phyloP scores from a whole-genome alignment of 2,888 invertebrate genomes.

The Drepana falcataria region DNA sequence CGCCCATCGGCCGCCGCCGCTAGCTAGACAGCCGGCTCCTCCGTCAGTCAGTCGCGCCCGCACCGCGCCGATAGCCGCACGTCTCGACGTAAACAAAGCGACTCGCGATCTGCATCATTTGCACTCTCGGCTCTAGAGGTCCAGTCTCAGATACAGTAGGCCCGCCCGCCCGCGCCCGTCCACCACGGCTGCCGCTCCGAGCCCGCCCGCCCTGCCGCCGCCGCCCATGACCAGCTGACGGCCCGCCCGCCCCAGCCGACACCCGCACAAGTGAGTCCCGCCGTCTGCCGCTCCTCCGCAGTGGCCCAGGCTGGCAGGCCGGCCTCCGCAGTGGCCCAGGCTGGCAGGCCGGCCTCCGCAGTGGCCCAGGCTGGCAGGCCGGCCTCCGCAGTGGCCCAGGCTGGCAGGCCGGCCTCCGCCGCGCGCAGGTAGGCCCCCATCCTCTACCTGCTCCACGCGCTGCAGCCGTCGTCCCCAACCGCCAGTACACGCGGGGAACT shows the following conservation, averaged over 20 bases:
- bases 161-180: slow-evolving; percentile 24
- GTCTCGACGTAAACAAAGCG: slow-evolving; percentile 16
- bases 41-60: slow-evolving; percentile 42
- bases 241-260: slow-evolving; percentile 25
- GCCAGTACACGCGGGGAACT: too few relatives aligned
- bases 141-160: too few relatives aligned
- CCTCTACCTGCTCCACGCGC: too few relatives aligned
- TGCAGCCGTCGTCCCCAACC: too few relatives aligned
- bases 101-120: slow-evolving; percentile 15
- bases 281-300: too few relatives aligned
- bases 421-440: too few relatives aligned
- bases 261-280: slow-evolving; percentile 48
- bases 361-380: too few relatives aligned
- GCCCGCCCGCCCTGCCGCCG: slow-evolving; percentile 17
- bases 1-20: slow-evolving; percentile 4
- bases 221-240: slow-evolving; percentile 57
- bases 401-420: too few relatives aligned
- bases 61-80: slow-evolving; percentile 32
- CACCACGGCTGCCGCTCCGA: slow-evolving; percentile 19
- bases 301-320: not conserved
- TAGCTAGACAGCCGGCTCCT: slow-evolving; percentile 12
- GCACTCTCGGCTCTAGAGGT: too few relatives aligned
- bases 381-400: too few relatives aligned
- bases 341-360: too few relatives aligned
- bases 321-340: not conserved